Conservation (phyloP, 92 coral and sea anemone genomes). For the Actinostola sp. region DNA sequence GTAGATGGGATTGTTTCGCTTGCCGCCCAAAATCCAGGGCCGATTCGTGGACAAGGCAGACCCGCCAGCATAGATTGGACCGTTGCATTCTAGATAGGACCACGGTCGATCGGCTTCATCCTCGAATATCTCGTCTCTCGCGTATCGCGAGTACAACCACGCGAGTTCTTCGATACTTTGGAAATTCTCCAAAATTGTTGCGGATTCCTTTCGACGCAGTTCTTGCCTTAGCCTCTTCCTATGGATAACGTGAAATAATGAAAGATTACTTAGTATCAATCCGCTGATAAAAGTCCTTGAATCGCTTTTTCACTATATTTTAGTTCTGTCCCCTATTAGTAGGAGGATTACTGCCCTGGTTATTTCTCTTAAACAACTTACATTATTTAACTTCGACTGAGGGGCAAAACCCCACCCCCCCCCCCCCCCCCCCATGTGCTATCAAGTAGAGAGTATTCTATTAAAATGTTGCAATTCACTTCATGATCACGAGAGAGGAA, state of each 20-base stretch:
- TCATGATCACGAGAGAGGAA: no score
- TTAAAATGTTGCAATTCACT: no score
- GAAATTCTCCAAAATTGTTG: constrained; percentile 30
- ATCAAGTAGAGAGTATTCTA: no score
- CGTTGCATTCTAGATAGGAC: constrained; percentile 7
- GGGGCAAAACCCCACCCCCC: no score
- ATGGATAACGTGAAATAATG: background rate
- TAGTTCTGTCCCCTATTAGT: no score
- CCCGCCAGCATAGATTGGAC: constrained; percentile 13
- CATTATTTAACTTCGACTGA: no score
- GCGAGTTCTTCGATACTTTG: constrained; percentile 12
- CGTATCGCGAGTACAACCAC: constrained; percentile 16
- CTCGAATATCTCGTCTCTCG: constrained; percentile 10
- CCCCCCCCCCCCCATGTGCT: no score
- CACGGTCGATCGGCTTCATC: constrained; percentile 1
- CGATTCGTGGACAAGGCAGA: background rate
- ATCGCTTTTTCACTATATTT: no score
- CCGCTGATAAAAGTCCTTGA: no score
- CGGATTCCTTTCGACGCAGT: constrained; percentile 14
- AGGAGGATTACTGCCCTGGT: no score
- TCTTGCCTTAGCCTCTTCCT: constrained; percentile 1
- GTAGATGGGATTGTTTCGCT: constrained; percentile 19
- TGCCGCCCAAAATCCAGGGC: constrained; percentile 28
- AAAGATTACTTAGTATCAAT: background rate
- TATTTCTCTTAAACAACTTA: no score